Percentiles rank a stretch among this genome's conserved stretches.
Evolutionary conservation across 2,797 vertebrate species (phyloP).

Genomic region (Podargus strigoides): DNA sequence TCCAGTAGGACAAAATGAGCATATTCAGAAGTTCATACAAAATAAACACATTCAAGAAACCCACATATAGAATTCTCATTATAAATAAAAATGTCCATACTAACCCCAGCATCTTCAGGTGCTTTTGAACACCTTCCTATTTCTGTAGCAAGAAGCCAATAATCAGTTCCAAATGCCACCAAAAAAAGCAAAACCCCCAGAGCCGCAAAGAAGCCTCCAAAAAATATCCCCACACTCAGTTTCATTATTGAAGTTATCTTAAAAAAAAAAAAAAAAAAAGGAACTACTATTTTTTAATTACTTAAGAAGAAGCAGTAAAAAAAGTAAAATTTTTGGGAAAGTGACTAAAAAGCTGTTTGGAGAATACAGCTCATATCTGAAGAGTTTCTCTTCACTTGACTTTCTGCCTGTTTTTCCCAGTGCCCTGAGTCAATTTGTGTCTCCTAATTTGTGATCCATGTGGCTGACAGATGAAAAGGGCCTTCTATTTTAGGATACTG

Average conservation of each 20-base stretch:
- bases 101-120: constrained; percentile 53
- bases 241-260: constrained; percentile 77
- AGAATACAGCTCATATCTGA: constrained; percentile 1
- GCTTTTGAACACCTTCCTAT: constrained; percentile 76
- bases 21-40: neutral
- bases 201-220: constrained; percentile 92
- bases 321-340: neutral
- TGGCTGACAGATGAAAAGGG: constrained; percentile 71
- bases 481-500: constrained; percentile 88
- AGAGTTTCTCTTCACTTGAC: constrained; percentile 16
- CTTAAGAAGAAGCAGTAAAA: neutral
- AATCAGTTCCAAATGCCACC: constrained; percentile 94
- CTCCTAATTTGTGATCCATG: constrained; percentile 60
- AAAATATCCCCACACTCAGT: constrained; percentile 88
- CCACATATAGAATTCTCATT: neutral
- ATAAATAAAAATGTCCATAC: constrained; percentile 53
- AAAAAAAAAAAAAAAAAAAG: neutral
- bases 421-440: neutral
- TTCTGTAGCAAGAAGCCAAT: constrained; percentile 93
- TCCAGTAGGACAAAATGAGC: neutral
- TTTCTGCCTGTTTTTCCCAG: constrained; percentile 21
- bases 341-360: neutral
- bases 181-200: constrained; percentile 87
- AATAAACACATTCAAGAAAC: neutral
- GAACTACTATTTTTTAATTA: neutral